Evolutionary conservation across 2,797 vertebrate species (phyloP).

Genomic region (Mionectes olivaceus): DNA sequence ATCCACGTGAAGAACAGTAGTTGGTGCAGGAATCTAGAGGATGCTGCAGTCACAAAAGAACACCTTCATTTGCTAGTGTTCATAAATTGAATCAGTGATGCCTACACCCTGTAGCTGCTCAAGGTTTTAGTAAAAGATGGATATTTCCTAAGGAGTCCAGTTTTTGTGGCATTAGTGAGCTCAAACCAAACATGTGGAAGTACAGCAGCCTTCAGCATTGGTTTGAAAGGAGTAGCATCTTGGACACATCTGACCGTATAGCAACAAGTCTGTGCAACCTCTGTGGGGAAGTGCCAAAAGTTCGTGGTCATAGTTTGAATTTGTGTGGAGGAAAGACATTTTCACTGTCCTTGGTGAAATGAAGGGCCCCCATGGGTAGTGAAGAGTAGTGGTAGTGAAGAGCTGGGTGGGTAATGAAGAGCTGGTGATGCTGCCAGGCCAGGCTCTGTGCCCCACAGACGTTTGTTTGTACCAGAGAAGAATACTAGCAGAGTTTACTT

Average conservation of each 20-base stretch:
- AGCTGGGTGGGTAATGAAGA: neutral
- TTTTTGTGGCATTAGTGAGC: neutral
- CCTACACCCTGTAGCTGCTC: neutral
- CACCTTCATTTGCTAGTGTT: neutral
- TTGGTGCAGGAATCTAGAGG: neutral
- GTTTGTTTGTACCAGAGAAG: neutral
- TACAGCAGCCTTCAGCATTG: neutral
- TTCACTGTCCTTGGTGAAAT: neutral
- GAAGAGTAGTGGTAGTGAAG: neutral
- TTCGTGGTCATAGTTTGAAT: neutral
- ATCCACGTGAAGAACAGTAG: neutral
- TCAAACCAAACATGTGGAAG: neutral
- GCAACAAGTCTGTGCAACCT: neutral
- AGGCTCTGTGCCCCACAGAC: fast-evolving
- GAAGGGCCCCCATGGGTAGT: neutral
- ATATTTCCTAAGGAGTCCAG: neutral
- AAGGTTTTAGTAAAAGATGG: neutral
- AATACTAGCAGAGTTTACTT: fast-evolving
- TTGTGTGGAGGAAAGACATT: neutral
- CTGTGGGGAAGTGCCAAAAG: neutral
- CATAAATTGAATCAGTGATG: neutral
- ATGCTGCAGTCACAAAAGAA: neutral
- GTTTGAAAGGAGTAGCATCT: neutral
- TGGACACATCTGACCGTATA: fast-evolving
- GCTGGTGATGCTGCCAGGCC: neutral